These are phyloP conservation scores for Agrypnia vestita DNA, from an alignment of 1,140 invertebrate species.

Conservation along the genomic window DNA sequence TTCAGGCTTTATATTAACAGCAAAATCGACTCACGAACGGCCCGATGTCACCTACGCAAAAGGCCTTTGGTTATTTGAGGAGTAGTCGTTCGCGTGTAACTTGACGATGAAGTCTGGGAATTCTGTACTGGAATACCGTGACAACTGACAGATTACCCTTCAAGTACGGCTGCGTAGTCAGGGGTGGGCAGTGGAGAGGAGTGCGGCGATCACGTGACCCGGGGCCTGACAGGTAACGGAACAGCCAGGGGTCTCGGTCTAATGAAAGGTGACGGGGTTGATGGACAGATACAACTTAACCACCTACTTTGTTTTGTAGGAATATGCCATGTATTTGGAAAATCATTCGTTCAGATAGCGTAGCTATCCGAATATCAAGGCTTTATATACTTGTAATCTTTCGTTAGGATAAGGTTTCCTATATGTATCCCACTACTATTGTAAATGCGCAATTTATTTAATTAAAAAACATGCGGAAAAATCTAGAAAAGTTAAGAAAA, in stretches of 20 bases:
- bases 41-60: neutral
- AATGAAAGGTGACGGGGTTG: conserved; percentile 6
- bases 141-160: conserved; percentile 58
- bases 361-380: too few relatives aligned
- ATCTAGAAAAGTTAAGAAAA: too few relatives aligned
- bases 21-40: too few relatives aligned
- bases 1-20: too few relatives aligned
- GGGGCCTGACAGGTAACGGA: conserved; percentile 25
- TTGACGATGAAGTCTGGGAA: conserved; percentile 34
- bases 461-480: too few relatives aligned
- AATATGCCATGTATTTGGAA: conserved; percentile 18
- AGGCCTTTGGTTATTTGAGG: conserved; percentile 21
- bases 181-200: neutral
- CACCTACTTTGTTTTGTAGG: neutral
- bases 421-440: too few relatives aligned
- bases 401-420: too few relatives aligned
- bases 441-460: too few relatives aligned
- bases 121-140: conserved; percentile 27
- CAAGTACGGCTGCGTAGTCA: neutral
- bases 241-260: neutral
- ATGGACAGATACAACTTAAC: neutral
- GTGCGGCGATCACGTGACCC: conserved; percentile 10
- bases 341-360: too few relatives aligned
- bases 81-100: conserved; percentile 27
- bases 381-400: too few relatives aligned